Percentiles rank a stretch among this genome's conserved stretches.
Conservation (phyloP, 2,888 invertebrate genomes). For the Caenorhabditis macrosperma region DNA sequence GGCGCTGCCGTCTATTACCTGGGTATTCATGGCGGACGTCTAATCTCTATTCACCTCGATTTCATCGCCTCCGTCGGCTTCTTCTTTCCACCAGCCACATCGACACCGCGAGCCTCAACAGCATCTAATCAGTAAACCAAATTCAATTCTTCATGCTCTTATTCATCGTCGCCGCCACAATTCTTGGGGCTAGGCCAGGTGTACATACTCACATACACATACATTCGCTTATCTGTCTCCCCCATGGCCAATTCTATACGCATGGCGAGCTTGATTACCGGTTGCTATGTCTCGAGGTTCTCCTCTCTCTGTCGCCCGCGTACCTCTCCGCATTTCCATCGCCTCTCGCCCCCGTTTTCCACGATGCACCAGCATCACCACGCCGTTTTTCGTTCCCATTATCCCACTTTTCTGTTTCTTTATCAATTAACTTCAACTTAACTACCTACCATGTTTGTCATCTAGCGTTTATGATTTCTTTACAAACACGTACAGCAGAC, state of each 20-base stretch:
- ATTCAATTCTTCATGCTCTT: constrained; percentile 58
- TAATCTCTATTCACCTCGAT: constrained; percentile 50
- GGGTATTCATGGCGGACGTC: constrained; percentile 41
- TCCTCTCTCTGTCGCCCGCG: constrained; percentile 37
- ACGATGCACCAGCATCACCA: too few species aligned
- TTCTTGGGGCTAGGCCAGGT: constrained; percentile 31
- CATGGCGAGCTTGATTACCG: constrained; percentile 56
- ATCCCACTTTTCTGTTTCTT: constrained; percentile 1
- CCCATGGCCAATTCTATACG: constrained; percentile 37
- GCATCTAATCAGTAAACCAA: constrained; percentile 52
- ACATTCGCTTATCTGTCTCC: constrained; percentile 53
- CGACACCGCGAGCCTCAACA: constrained; percentile 1
- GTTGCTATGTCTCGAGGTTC: constrained; percentile 51
- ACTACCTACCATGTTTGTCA: too few species aligned
- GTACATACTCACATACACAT: constrained; percentile 31
- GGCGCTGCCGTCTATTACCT: constrained; percentile 37
- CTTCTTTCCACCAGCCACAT: background rate
- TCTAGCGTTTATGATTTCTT: too few species aligned
- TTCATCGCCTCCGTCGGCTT: constrained; percentile 2
- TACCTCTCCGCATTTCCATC: constrained; percentile 21
- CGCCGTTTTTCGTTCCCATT: background rate
- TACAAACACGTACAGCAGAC: too few species aligned
- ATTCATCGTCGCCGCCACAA: constrained; percentile 38
- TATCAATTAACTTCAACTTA: constrained; percentile 1
- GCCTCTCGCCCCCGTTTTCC: constrained; percentile 11